Percentiles rank a stretch among this genome's conserved stretches.
These are phyloP conservation scores for Trichogramma dendrolimi DNA, from an alignment of 2,888 invertebrate genomes.

Conservation along the genomic window DNA sequence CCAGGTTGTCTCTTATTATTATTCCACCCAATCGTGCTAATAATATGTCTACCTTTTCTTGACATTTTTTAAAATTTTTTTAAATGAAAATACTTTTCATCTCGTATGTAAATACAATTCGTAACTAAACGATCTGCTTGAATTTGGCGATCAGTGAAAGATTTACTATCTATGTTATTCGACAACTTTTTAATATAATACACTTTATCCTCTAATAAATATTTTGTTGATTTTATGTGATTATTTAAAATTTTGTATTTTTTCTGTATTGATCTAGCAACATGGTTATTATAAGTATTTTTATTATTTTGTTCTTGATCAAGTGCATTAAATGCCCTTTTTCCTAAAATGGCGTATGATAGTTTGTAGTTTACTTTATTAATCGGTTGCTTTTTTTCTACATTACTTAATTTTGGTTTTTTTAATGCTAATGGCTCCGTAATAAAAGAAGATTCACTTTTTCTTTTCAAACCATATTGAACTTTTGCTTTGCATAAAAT, in stretches of 20 bases:
- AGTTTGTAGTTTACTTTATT: too few relatives aligned
- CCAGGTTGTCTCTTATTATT: background rate
- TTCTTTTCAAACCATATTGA: too few relatives aligned
- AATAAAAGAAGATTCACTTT: too few relatives aligned
- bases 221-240: background rate
- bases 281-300: too few relatives aligned
- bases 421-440: too few relatives aligned
- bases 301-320: too few relatives aligned
- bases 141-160: slow-evolving; percentile 5
- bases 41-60: slow-evolving; percentile 16
- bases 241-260: background rate
- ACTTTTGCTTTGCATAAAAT: too few relatives aligned
- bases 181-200: background rate
- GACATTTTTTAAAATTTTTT: background rate
- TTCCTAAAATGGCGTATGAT: too few relatives aligned
- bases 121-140: slow-evolving; percentile 21
- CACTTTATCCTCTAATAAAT: background rate
- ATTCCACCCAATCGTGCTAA: slow-evolving; percentile 5
- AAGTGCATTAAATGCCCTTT: too few relatives aligned
- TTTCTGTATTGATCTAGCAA: background rate
- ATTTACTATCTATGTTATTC: background rate
- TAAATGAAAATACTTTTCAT: slow-evolving; percentile 7
- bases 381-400: too few relatives aligned
- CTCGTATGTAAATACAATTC: slow-evolving; percentile 15
- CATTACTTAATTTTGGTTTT: too few relatives aligned